Evolutionary conservation across 2,113 vertebrate species (phyloP).

Genomic region (Athene noctua): DNA sequence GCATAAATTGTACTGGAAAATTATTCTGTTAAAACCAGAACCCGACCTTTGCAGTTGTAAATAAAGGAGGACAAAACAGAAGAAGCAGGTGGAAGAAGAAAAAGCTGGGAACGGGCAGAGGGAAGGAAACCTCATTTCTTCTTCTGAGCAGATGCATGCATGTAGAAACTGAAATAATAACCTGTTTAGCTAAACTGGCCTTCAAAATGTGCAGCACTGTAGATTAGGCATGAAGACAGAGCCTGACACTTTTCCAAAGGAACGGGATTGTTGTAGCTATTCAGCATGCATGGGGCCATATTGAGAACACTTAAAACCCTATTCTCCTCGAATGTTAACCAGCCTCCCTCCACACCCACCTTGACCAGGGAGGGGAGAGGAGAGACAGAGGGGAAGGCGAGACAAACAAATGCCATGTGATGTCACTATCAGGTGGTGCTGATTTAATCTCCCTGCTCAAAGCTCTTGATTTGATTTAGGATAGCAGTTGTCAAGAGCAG

Average conservation of each 20-base stretch:
- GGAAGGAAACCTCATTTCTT: background rate
- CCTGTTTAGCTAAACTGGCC: background rate
- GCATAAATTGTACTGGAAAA: background rate
- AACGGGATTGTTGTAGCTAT: background rate
- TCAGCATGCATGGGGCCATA: background rate
- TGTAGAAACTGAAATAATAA: background rate
- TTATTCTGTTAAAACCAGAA: background rate
- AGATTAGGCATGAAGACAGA: background rate
- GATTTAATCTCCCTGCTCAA: conserved; percentile 39
- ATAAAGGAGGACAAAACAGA: background rate
- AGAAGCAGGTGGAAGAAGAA: background rate
- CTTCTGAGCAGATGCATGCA: background rate
- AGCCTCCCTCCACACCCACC: background rate
- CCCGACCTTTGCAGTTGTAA: background rate
- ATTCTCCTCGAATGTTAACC: background rate
- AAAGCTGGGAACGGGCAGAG: fast-evolving
- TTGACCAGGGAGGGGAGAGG: fast-evolving
- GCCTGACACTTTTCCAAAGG: background rate
- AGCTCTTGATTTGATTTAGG: conserved; percentile 73
- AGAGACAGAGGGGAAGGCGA: background rate
- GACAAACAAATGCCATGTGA: background rate
- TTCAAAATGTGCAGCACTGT: background rate
- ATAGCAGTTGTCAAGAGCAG: conserved; percentile 77
- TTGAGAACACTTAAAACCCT: background rate
- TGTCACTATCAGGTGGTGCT: conserved; percentile 6